These are phyloP conservation scores for Benitochromis conjunctus DNA, from an alignment of 2,113 vertebrate genomes.

Conservation along the genomic window DNA sequence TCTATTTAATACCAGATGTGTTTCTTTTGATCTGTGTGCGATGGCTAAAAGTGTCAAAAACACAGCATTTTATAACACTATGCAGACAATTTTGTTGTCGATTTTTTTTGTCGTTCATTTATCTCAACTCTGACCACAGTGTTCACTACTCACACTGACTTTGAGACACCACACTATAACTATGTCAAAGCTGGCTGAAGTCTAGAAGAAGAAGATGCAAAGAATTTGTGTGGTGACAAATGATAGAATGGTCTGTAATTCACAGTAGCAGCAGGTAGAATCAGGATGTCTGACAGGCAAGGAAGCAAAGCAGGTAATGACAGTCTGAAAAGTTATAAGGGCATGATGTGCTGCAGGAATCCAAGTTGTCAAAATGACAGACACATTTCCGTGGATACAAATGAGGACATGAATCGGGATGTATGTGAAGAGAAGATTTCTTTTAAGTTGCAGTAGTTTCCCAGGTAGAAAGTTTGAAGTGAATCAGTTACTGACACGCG, in stretches of 20 bases:
- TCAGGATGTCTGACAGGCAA: slow-evolving; percentile 8
- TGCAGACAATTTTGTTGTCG: background rate
- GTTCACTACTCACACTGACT: background rate
- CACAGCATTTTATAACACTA: background rate
- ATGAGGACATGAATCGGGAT: background rate
- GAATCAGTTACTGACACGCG: background rate
- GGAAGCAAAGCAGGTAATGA: slow-evolving; percentile 18
- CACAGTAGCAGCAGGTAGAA: background rate
- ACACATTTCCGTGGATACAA: background rate
- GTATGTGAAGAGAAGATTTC: background rate
- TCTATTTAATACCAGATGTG: background rate
- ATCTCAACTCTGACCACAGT: background rate
- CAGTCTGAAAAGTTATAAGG: slow-evolving; percentile 21
- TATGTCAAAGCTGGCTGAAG: background rate
- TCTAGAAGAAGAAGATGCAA: background rate
- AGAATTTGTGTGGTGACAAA: background rate
- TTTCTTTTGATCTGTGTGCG: background rate
- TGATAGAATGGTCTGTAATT: slow-evolving; percentile 1
- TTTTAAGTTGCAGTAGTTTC: background rate
- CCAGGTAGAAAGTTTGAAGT: background rate
- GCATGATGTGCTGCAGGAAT: slow-evolving; percentile 4
- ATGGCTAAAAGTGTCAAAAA: background rate
- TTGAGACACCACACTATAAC: background rate
- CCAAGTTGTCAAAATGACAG: slow-evolving; percentile 36
- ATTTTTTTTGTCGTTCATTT: background rate